Evolutionary conservation across 53 echinoderm and acorn worm species (phyloP).

Genomic region (Hippasteria phrygiana): DNA sequence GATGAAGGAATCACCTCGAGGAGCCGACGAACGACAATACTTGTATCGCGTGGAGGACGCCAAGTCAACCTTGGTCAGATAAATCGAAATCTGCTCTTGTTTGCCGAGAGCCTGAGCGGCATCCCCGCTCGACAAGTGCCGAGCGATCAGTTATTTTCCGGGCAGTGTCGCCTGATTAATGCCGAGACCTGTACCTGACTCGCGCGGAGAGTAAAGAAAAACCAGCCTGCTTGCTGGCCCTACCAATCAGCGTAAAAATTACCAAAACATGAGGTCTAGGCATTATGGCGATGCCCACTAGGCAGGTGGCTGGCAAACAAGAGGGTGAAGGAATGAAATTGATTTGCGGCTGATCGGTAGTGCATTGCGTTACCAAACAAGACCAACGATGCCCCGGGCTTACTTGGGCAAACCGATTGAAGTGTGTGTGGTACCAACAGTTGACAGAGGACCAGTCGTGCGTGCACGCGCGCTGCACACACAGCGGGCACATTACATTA

Average conservation of each 20-base stretch:
- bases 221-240: not conserved
- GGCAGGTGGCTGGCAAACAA: slow-evolving; percentile 44
- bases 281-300: slow-evolving; percentile 7
- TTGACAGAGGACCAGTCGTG: slow-evolving; percentile 2
- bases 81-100: not conserved
- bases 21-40: not conserved
- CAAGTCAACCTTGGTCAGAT: not conserved
- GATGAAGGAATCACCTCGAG: not conserved
- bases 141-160: slow-evolving; percentile 22
- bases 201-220: not conserved
- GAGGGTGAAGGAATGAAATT: slow-evolving; percentile 32
- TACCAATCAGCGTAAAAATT: slow-evolving; percentile 33
- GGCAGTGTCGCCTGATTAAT: slow-evolving; percentile 25
- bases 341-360: slow-evolving; percentile 30
- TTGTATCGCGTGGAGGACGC: not conserved
- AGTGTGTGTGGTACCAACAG: not conserved
- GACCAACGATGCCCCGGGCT: slow-evolving; percentile 27
- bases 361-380: slow-evolving; percentile 37
- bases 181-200: slow-evolving; percentile 16
- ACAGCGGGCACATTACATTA: not conserved
- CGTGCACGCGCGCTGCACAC: not conserved
- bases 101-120: not conserved
- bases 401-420: slow-evolving; percentile 30
- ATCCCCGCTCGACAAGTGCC: slow-evolving; percentile 14
- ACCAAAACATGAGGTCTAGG: slow-evolving; percentile 19